Evolutionary conservation across 2,113 vertebrate genomes (phyloP), one percentile per base, ranked within the genome.

Genomic region (Canis aureus): DNA sequence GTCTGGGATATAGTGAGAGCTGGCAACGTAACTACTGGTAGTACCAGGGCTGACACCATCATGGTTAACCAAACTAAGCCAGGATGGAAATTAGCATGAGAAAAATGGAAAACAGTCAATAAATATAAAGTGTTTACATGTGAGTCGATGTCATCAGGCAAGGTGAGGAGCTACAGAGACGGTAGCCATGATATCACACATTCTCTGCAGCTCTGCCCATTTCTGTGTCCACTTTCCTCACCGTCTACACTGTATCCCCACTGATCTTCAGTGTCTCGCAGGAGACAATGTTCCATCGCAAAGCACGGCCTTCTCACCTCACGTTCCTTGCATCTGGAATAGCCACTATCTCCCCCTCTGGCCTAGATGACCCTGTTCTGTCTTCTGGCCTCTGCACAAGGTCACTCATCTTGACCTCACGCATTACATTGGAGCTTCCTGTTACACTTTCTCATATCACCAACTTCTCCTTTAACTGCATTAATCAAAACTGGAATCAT

Each of bases 391-490:
- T 74, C 55, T 19, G 27, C 9, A 9, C 17, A 29, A 76, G 11
- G 32, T 38, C 49, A 8, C 11, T 38, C 59, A 67, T 19, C 53
- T n/a, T 43, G 13, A 13, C 8, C 9, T 49, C 53, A 25, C 2
- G 2, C 0, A 1, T n/a, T 23, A 2, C 8, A 3, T 8, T 23
- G 11, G 9, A 60, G 27, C 17, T 60, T 15, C 5, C 73, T 5
- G 7, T 13, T 12, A 12, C 11, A 27, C 15, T 22, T 38, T 80
- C 43, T 29, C 22, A 9, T 6, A 12, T 27, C 32, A 12, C 74
- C 8, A 1, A 19, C 25, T 1, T 12, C 53, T 53, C 22, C 22
- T 35, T 90, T 25, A 17, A 17, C 20, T 8, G 0, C 53, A 13
- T 32, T 13, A 3, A n/a, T 73, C 19, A 71, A 60, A 83, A n/a